Conservation (phyloP, 2,888 invertebrate genomes). For the Ischnura elegans region DNA sequence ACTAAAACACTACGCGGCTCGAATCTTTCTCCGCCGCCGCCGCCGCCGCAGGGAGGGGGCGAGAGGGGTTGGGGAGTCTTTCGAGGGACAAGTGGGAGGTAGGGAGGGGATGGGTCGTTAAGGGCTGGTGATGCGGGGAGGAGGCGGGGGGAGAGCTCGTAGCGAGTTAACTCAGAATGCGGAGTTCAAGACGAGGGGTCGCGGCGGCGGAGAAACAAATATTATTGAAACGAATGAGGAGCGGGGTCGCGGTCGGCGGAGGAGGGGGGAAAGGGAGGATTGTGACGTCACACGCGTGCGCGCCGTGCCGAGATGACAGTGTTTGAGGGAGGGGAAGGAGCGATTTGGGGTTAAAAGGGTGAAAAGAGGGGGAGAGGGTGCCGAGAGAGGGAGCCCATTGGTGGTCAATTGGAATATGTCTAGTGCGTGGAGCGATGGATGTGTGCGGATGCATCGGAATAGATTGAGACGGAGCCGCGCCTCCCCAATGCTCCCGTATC, state of each 20-base stretch:
- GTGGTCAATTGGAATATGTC: slow-evolving; percentile 50
- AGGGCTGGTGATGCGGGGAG: neutral
- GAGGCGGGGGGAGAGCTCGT: neutral
- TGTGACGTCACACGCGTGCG: slow-evolving; percentile 49
- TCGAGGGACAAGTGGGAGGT: neutral
- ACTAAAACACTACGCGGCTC: neutral
- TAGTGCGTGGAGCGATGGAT: slow-evolving; percentile 52
- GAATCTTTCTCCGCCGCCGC: neutral
- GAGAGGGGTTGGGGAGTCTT: neutral
- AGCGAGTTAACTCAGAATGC: slow-evolving; percentile 62
- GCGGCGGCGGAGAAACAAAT: slow-evolving; percentile 39
- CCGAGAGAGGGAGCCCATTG: slow-evolving; percentile 18
- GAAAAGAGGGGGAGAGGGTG: slow-evolving; percentile 35
- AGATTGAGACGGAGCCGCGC: neutral
- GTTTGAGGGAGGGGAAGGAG: neutral
- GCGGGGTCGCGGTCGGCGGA: slow-evolving; percentile 47
- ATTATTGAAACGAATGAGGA: slow-evolving; percentile 63
- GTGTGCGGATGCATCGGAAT: slow-evolving; percentile 56
- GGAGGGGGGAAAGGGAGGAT: neutral
- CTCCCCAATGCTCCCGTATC: neutral
- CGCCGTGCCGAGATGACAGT: slow-evolving; percentile 30
- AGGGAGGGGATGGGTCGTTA: neutral
- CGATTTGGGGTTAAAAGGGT: slow-evolving; percentile 44
- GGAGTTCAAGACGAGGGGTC: slow-evolving; percentile 46
- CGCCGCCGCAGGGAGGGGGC: neutral